Base-by-base conservation (phyloP, 2,113 vertebrate genomes). In the Scopus umbretta region DNA sequence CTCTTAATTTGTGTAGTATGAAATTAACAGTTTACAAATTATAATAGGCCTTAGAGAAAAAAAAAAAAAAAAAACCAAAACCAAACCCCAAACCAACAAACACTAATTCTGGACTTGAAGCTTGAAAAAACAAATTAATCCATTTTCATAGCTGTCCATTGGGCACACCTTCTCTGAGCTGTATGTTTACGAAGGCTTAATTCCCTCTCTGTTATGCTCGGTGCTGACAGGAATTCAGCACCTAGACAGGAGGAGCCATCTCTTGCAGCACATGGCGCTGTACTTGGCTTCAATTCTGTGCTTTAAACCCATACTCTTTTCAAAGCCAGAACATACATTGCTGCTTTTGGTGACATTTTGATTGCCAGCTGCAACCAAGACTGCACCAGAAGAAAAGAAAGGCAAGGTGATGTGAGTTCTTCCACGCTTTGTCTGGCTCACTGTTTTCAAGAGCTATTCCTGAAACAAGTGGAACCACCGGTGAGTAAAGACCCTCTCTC, bases 1-100 rank as follows among this genome's bases (percentile, higher is more conserved):
- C 66, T 73, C 42, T 45, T 92, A 85, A 85, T 93, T 94, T 92
- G 47, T 62, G 11, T 38, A 83, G 82, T 59, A 74, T 19, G 74
- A 94, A 93, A 95, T 88, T 52, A 88, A 59, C 47, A 55, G 68
- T 74, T 94, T 90, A 74, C 75, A 88, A 76, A 78, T 71, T 76
- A 78, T 92, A 94, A 89, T 58, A 66, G 38, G 20, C 53, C 49
- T 76, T 61, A 61, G 34, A 85, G 58, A 56, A 68, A 66, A 56
- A 86, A 59, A 78, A 16, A 87, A 27, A 1, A 23, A n/a, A 47
- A 38, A 27, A 6, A 2, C 1, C 6, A n/a, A n/a, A n/a, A n/a
- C n/a, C n/a, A n/a, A n/a, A n/a, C n/a, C n/a, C n/a, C 10, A 42
- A 42, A 42, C 42, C 42, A 42, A 42, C 10, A 42, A 10, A 42